A percentile compares a stretch with the other conserved stretches of the same genome.
Conservation (phyloP, 2,113 vertebrate species). For the Chloropsis hardwickii region DNA sequence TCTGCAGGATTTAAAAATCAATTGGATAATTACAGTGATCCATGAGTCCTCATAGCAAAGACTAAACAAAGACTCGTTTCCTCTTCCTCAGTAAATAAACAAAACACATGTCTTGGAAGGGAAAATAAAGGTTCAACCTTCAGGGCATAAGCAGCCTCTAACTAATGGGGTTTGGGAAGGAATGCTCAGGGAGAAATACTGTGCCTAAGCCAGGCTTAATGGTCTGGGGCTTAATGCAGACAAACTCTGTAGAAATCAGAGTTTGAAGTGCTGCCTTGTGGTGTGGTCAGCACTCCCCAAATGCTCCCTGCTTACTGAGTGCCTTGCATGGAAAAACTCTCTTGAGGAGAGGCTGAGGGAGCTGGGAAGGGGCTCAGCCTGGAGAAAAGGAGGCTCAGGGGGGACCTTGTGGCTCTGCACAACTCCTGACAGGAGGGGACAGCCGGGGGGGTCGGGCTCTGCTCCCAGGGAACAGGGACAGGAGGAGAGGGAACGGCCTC, state of each 20-base stretch:
- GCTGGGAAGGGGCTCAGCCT: background rate
- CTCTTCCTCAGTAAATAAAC: background rate
- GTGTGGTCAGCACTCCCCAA: background rate
- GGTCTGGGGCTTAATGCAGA: background rate
- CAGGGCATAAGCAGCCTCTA: background rate
- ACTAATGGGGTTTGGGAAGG: background rate
- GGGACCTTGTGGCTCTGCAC: background rate
- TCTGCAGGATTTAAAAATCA: constrained; percentile 10
- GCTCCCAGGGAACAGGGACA: background rate
- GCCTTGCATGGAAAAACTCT: background rate
- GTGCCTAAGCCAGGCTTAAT: background rate
- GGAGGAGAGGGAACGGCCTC: background rate
- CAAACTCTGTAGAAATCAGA: background rate
- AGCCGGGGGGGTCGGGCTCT: background rate
- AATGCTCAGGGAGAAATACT: background rate
- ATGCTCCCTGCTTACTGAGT: background rate
- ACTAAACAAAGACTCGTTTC: constrained; percentile 13
- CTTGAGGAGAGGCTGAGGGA: background rate
- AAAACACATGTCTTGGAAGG: background rate
- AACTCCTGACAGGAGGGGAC: background rate
- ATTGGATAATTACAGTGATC: constrained; percentile 12
- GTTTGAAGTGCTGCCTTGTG: background rate
- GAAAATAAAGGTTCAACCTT: background rate
- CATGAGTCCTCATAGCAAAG: background rate
- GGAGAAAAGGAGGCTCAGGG: background rate